A percentile compares a stretch with the other conserved stretches of the same genome.
Conservation (phyloP, 2,797 vertebrate species). For the Selene dorsalis region DNA sequence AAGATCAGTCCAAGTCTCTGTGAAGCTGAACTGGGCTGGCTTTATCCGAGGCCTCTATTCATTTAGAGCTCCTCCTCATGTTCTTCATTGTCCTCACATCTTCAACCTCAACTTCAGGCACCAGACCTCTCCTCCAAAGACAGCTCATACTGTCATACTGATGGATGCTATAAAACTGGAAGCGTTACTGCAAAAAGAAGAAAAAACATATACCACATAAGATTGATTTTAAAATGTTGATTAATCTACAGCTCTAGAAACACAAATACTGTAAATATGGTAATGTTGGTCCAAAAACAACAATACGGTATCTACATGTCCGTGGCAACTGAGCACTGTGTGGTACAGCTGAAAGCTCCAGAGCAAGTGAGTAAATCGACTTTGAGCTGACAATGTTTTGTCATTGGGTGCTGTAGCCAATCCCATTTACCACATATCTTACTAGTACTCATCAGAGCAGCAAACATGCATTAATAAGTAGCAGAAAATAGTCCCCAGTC, state of each 20-base stretch:
- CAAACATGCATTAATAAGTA: background rate
- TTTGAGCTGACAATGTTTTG: too few relatives aligned
- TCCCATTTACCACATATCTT: background rate
- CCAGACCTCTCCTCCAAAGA: conserved; percentile 50
- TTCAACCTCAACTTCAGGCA: conserved; percentile 50
- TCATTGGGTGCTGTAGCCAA: background rate
- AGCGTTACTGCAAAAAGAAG: conserved; percentile 69
- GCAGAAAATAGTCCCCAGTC: background rate
- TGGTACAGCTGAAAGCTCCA: too few relatives aligned
- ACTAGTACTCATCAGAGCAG: too few relatives aligned
- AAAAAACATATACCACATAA: conserved; percentile 26
- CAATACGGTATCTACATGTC: background rate
- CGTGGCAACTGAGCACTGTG: background rate
- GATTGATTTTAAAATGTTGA: conserved; percentile 9
- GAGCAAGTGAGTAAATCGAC: too few relatives aligned
- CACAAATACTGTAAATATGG: background rate
- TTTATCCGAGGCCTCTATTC: conserved; percentile 59
- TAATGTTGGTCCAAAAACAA: background rate
- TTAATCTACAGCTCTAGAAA: conserved; percentile 8
- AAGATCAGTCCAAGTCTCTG: conserved; percentile 54
- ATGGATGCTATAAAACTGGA: conserved; percentile 83
- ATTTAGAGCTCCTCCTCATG: conserved; percentile 37
- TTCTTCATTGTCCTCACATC: conserved; percentile 49
- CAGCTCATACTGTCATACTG: conserved; percentile 36
- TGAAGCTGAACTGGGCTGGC: conserved; percentile 40